A percentile compares a stretch with the other conserved stretches of the same genome.
Evolutionary conservation across 2,113 vertebrate genomes (phyloP).

Genomic region (Phaethornis superciliosus): DNA sequence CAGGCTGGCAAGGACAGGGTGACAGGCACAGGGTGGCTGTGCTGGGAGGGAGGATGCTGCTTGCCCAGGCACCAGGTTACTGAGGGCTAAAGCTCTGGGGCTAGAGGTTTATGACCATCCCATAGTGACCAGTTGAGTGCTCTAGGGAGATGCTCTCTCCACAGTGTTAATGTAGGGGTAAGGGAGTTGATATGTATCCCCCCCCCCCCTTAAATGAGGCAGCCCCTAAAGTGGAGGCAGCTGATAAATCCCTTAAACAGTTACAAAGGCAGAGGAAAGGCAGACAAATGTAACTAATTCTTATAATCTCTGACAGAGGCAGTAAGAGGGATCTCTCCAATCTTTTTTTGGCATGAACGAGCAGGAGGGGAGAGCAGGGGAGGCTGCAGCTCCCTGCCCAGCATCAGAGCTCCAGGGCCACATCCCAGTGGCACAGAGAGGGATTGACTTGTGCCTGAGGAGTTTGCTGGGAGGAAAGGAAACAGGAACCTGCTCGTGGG

Average conservation of each 20-base stretch:
- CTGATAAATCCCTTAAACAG: conserved; percentile 23
- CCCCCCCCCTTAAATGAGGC: conserved; percentile 18
- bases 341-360: background rate
- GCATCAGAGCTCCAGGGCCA: fast-evolving
- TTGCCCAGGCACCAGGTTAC: fast-evolving
- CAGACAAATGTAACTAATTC: conserved; percentile 59
- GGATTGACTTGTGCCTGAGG: background rate
- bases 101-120: background rate
- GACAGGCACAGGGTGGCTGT: fast-evolving
- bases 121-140: background rate
- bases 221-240: background rate
- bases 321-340: background rate
- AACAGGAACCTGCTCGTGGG: background rate
- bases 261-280: background rate
- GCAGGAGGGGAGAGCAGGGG: background rate
- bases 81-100: background rate
- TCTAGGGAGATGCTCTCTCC: background rate
- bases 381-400: background rate
- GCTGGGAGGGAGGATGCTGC: background rate
- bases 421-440: fast-evolving
- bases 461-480: background rate
- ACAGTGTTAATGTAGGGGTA: background rate
- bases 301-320: background rate
- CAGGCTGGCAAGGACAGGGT: background rate
- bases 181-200: fast-evolving